Percentiles rank a stretch among this genome's conserved stretches.
Evolutionary conservation across 2,888 invertebrate species (phyloP).

Genomic region (Stenurella melanura): DNA sequence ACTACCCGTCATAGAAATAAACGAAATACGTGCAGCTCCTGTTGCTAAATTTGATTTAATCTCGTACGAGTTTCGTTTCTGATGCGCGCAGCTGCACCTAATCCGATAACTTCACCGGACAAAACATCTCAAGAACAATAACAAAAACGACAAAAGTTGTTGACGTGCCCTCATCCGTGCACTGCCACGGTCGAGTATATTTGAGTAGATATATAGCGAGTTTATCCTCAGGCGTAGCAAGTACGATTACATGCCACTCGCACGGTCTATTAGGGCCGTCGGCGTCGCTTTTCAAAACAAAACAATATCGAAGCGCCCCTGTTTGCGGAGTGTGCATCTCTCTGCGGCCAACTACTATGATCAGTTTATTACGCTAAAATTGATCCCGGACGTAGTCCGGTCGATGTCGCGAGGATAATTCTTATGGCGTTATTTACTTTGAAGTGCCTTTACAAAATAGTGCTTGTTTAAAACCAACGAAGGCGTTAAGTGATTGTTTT

Average conservation of each 20-base stretch:
- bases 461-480: too few relatives aligned
- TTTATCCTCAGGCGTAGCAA: conserved; percentile 29
- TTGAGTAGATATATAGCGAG: background rate
- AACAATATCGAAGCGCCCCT: conserved; percentile 45
- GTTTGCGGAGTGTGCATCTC: conserved; percentile 33
- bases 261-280: conserved; percentile 47
- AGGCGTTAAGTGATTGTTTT: too few relatives aligned
- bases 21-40: conserved; percentile 2
- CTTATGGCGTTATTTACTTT: background rate
- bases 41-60: conserved; percentile 5
- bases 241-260: conserved; percentile 49
- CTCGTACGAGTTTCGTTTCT: conserved; percentile 9
- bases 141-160: conserved; percentile 44
- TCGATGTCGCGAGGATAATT: background rate
- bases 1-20: background rate
- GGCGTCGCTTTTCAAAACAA: conserved; percentile 44
- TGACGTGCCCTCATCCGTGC: conserved; percentile 41
- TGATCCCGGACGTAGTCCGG: conserved; percentile 28
- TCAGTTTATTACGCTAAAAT: conserved; percentile 42
- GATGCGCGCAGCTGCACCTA: conserved; percentile 47
- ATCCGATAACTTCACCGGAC: conserved; percentile 48
- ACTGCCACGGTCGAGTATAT: conserved; percentile 22
- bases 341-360: conserved; percentile 39
- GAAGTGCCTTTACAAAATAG: too few relatives aligned
- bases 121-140: conserved; percentile 49